Evolutionary conservation across 2,797 vertebrate genomes (phyloP), one percentile per base, ranked within the genome.

Genomic region (Liparis tanakae): DNA sequence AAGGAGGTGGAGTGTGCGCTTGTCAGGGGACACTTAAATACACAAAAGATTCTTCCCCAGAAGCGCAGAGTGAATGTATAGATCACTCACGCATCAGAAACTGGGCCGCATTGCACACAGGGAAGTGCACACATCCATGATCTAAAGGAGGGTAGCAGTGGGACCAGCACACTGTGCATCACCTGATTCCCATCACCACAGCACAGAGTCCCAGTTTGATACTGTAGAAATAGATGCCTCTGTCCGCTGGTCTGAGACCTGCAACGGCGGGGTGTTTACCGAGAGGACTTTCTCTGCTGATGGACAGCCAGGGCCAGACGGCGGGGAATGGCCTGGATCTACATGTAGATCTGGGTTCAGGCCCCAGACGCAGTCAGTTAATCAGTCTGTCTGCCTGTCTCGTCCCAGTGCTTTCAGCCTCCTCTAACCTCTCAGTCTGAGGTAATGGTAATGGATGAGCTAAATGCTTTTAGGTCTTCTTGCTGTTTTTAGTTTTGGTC

Each of bases 321-420:
- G 53, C 46, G 44, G 70, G 59, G 59, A 77, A 73, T 69, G 75
- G 70, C 78, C 85, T 78, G 70, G 60, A 84, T 85, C 70, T 78
- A 55, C 80, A 85, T 85, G 80, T 70, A 77, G 67, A 88, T 88
- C 81, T 84, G 75, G 67, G 77, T 86, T 79, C 72, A 84, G 82
- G 74, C 74, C 75, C 77, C 46, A 82, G 79, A 83, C 55, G 43
- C 73, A 78, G 68, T 13, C 63, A 67, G 50, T 53, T 22, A 2
- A 22, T 53, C 51, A 2, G 51, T 25, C 75, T 74, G 76, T 79
- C 82, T 82, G 82, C 55, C 67, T 78, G 10, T 65, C 50, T 72
- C 50, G 63, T 57, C 76, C n/a, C 7, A 17, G 61, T 62, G 75
- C 79, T 80, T 69, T 79, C 70, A 79, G 44, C 60, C 70, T 72